Conservation (phyloP, 2,888 invertebrate genomes). For the Cheilosia vulpina region DNA sequence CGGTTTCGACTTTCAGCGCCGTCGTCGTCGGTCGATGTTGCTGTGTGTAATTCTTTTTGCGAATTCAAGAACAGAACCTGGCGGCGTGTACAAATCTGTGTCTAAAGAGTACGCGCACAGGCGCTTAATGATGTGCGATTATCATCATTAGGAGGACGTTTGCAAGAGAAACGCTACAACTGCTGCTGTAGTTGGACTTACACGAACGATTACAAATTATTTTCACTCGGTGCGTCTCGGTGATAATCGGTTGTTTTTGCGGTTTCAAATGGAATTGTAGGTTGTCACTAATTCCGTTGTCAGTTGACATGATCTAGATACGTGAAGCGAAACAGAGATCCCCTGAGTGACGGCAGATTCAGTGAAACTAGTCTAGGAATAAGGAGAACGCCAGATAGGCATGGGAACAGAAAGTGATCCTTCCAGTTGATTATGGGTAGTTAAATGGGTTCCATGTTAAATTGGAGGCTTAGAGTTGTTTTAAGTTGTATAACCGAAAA, state of each 20-base stretch:
- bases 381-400: conserved; percentile 13
- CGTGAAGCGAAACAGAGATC: conserved; percentile 43
- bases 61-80: conserved; percentile 19
- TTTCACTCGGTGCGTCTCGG: conserved; percentile 55
- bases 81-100: conserved; percentile 60
- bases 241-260: conserved; percentile 29
- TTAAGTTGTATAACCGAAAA: not conserved
- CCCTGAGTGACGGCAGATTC: conserved; percentile 22
- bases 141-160: conserved; percentile 58
- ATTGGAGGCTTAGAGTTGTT: not conserved
- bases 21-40: not conserved
- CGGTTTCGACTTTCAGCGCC: conserved; percentile 36
- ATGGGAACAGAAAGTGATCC: conserved; percentile 39
- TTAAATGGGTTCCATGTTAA: not conserved
- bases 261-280: conserved; percentile 44
- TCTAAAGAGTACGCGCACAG: conserved; percentile 28
- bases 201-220: conserved; percentile 56
- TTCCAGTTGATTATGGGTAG: conserved; percentile 17
- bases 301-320: conserved; percentile 50
- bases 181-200: not conserved
- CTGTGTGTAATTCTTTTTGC: conserved; percentile 28
- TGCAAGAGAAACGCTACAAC: conserved; percentile 31
- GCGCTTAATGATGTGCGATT: conserved; percentile 56
- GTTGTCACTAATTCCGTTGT: conserved; percentile 54
- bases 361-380: conserved; percentile 42